Evolutionary conservation across 1,140 invertebrate genomes (phyloP), one percentile per base, ranked within the genome.

Genomic region (Drosophila saltans): DNA sequence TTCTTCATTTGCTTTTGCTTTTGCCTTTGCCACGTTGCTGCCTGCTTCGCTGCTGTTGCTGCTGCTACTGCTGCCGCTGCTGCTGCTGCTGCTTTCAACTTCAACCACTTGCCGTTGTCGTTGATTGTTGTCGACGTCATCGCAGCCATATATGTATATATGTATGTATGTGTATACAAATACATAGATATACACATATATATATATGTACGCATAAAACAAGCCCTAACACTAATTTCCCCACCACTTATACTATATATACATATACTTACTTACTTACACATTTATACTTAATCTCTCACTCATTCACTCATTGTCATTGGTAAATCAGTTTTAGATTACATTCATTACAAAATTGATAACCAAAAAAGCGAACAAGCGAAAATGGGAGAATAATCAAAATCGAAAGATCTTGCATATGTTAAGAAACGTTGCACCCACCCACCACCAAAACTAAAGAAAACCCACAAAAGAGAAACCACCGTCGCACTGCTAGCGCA

Each of bases 71-170:
- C 21, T 48, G 40, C 69, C 39, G 68, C 60, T 73, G 70, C 69
- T 33, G 55, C 21, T 48, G 40, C 69, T 48, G 68, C 59, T 72
- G 80, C 76, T 73, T 81, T 88, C 66, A 74, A 81, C 66, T 88
- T 84, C 80, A 86, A 86, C 83, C 83, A 86, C 80, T 88, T 81
- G 79, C 82, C 81, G 63, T 52, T 52, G 55, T 52, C 36, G 60
- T 45, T 55, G 72, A 64, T 74, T 40, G 55, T 24, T 56, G 77
- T 68, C 78, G 78, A 72, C 78, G 78, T 80, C 78, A 81, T 72
- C 65, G 73, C 83, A 88, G 82, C 83, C 82, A 82, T 82, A 86
- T 64, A 86, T 16, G 24, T 9, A 24, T 26, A 10, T 3, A 52
- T 26, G 10, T 21, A 52, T 16, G 16, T 16, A 16, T 16, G 16